A percentile compares a stretch with the other conserved stretches of the same genome.
phyloP scores from a whole-genome alignment of 2,797 vertebrate genomes.

The Hozukius guyotensis region DNA sequence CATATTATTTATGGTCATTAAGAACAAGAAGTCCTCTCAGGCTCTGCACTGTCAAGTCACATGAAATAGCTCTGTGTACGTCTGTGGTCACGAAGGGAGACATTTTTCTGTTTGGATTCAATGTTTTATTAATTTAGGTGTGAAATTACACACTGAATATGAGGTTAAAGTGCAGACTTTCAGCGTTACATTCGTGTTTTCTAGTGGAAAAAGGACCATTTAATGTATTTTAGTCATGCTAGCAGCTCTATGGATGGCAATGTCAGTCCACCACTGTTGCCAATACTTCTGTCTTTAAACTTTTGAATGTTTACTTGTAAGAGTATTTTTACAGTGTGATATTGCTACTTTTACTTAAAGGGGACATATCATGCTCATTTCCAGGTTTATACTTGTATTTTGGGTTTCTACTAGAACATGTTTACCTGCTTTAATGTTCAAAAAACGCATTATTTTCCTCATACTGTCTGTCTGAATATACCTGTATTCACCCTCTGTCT shows the following conservation, averaged over 20 bases:
- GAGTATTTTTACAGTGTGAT: neutral
- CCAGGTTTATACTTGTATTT: neutral
- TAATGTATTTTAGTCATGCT: neutral
- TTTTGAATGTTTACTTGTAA: neutral
- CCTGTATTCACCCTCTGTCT: neutral
- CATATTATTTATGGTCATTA: constrained; percentile 78
- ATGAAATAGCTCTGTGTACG: constrained; percentile 24
- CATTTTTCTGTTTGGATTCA: constrained; percentile 27
- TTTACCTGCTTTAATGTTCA: neutral
- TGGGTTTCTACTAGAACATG: neutral
- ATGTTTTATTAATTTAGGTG: constrained; percentile 25
- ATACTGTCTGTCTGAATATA: neutral
- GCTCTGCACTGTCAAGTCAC: constrained; percentile 46
- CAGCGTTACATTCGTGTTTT: neutral
- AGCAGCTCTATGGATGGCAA: neutral
- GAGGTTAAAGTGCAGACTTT: constrained; percentile 21
- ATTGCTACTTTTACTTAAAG: neutral
- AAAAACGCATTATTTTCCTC: neutral
- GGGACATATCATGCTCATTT: neutral
- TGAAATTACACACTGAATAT: constrained; percentile 35
- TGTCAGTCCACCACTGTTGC: neutral
- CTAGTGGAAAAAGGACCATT: neutral
- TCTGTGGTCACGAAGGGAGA: constrained; percentile 19
- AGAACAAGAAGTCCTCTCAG: constrained; percentile 47
- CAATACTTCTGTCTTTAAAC: neutral